Evolutionary conservation across 2,888 invertebrate species (phyloP).

Genomic region (Caenorhabditis afra): DNA sequence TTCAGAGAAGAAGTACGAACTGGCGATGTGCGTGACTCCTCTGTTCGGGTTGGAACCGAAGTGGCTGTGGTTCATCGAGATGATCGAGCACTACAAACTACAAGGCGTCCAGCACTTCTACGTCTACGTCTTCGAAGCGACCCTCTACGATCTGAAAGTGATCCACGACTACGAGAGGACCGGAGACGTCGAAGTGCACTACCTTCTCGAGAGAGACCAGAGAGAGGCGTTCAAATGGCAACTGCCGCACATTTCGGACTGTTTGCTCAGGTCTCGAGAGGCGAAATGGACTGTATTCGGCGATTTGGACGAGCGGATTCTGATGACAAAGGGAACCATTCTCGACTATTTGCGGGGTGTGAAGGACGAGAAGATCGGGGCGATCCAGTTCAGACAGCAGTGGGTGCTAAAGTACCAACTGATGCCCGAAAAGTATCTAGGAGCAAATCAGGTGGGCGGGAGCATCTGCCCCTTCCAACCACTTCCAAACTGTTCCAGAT

Average conservation of each 20-base stretch:
- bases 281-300: constrained; percentile 46
- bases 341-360: constrained; percentile 20
- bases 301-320: constrained; percentile 33
- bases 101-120: constrained; percentile 46
- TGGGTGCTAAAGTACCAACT: background rate
- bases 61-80: constrained; percentile 36
- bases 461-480: too few relatives aligned
- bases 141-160: constrained; percentile 17
- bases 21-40: constrained; percentile 33
- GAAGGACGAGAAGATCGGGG: background rate
- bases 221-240: constrained; percentile 26
- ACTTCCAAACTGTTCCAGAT: background rate
- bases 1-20: constrained; percentile 20
- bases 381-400: background rate
- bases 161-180: constrained; percentile 36
- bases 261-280: constrained; percentile 23
- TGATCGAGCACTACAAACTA: constrained; percentile 45
- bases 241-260: constrained; percentile 29
- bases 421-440: constrained; percentile 3
- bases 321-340: constrained; percentile 43
- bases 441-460: background rate
- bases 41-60: constrained; percentile 38
- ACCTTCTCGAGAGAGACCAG: constrained; percentile 24
- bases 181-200: constrained; percentile 30
- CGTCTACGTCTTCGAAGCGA: constrained; percentile 23